phyloP scores from a whole-genome alignment of 2,888 invertebrate genomes.

The Aelia acuminata region DNA sequence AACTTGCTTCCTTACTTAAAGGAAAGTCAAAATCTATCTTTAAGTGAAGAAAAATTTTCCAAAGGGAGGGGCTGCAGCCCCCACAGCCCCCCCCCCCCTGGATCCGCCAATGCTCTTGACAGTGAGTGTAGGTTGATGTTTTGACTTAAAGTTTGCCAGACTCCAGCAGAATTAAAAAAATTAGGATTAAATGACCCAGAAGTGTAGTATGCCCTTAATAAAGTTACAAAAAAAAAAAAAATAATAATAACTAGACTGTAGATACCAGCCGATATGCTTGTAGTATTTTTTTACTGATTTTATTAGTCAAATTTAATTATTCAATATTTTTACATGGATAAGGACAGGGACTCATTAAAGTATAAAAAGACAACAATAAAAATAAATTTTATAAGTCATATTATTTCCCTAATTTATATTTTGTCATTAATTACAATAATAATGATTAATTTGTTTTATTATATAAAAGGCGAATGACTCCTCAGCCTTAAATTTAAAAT shows the following conservation, averaged over 20 bases:
- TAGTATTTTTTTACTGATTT: background rate
- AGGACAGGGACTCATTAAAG: background rate
- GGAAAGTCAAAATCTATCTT: too few relatives aligned
- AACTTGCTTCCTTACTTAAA: too few relatives aligned
- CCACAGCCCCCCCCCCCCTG: too few relatives aligned
- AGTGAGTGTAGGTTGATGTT: background rate
- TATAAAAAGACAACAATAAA: background rate
- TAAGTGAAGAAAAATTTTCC: too few relatives aligned
- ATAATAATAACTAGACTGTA: too few relatives aligned
- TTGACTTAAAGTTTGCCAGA: background rate
- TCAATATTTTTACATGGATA: background rate
- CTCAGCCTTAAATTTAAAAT: background rate
- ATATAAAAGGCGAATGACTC: background rate
- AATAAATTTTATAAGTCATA: background rate
- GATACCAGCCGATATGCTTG: too few relatives aligned
- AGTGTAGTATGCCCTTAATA: background rate
- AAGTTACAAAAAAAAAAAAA: background rate
- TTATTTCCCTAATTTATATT: background rate
- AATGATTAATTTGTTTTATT: background rate
- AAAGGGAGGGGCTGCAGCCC: too few relatives aligned
- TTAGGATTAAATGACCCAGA: background rate
- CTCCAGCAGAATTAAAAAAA: background rate
- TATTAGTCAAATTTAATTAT: background rate
- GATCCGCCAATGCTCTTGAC: background rate
- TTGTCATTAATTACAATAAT: background rate